These are phyloP conservation scores for Drosophila oshimai DNA, from an alignment of 1,140 invertebrate genomes.

Conservation along the genomic window DNA sequence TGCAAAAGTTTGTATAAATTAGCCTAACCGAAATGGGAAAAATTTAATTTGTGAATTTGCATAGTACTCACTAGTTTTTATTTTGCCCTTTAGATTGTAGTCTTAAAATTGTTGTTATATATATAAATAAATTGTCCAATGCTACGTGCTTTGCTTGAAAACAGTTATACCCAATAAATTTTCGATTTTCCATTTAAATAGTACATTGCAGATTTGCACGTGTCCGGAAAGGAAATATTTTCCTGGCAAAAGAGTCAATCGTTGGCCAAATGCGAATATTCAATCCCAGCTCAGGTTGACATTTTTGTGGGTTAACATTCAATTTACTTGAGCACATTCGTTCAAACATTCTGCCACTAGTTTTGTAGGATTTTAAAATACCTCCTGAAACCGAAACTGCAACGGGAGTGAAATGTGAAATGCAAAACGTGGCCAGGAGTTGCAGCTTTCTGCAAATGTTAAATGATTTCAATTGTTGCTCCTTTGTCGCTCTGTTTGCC, in stretches of 20 bases:
- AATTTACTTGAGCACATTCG: neutral
- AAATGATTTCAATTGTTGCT: slow-evolving; percentile 67
- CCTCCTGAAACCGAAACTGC: neutral
- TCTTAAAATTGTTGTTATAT: too few species aligned
- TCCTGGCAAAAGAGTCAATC: neutral
- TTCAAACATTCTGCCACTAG: neutral
- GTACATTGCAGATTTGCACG: neutral
- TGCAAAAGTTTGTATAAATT: slow-evolving; percentile 13
- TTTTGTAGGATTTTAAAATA: neutral
- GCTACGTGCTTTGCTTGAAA: neutral
- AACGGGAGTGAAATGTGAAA: neutral
- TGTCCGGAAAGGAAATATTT: neutral
- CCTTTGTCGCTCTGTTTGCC: slow-evolving; percentile 35
- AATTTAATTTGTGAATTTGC: slow-evolving; percentile 3
- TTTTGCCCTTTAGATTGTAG: too few species aligned
- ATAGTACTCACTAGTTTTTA: too few species aligned
- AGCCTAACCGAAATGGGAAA: slow-evolving; percentile 3
- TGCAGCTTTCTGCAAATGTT: slow-evolving; percentile 43
- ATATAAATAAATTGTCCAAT: too few species aligned
- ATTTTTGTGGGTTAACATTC: slow-evolving; percentile 19
- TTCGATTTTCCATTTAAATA: neutral
- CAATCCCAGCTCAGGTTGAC: slow-evolving; percentile 1
- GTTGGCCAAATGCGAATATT: slow-evolving; percentile 5
- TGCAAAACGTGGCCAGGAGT: neutral
- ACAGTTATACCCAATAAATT: neutral